These are phyloP conservation scores for Esperia sulphurella DNA, from an alignment of 2,888 invertebrate species.

Conservation along the genomic window DNA sequence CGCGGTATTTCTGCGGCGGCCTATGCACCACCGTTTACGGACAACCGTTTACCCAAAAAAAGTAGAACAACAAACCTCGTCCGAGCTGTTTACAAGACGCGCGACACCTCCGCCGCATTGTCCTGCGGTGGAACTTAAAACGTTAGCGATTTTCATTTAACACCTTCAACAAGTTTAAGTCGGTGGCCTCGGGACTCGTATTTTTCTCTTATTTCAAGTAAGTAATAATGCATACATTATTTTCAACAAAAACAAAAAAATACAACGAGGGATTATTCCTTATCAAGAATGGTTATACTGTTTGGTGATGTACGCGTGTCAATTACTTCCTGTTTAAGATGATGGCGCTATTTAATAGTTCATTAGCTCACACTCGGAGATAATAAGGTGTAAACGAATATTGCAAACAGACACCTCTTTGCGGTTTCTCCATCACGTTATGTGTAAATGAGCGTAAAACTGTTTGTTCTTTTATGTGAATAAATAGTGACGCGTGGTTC, in stretches of 20 bases:
- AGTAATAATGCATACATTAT: neutral
- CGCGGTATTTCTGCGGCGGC: conserved; percentile 67
- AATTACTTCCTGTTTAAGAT: conserved; percentile 35
- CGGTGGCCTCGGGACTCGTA: conserved; percentile 26
- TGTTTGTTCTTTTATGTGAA: conserved; percentile 48
- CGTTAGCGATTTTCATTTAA: conserved; percentile 67
- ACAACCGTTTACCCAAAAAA: conserved; percentile 73
- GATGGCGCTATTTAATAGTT: conserved; percentile 30
- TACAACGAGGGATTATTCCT: neutral
- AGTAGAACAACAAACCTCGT: conserved; percentile 72
- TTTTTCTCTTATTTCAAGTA: conserved; percentile 39
- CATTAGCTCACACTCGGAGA: conserved; percentile 35
- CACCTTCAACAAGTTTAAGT: conserved; percentile 46
- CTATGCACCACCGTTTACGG: conserved; percentile 70
- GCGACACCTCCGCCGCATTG: conserved; percentile 70
- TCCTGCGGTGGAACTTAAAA: conserved; percentile 55
- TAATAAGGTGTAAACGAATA: conserved; percentile 45
- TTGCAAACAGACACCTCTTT: conserved; percentile 41
- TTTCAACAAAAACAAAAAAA: neutral
- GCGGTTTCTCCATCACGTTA: conserved; percentile 36
- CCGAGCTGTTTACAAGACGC: conserved; percentile 70
- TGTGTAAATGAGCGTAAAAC: conserved; percentile 36
- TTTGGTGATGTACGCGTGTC: conserved; percentile 2
- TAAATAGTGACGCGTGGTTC: conserved; percentile 25
- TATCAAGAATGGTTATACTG: neutral